phyloP scores from a whole-genome alignment of 2,888 invertebrate genomes.

The Petrophora chlorosata region DNA sequence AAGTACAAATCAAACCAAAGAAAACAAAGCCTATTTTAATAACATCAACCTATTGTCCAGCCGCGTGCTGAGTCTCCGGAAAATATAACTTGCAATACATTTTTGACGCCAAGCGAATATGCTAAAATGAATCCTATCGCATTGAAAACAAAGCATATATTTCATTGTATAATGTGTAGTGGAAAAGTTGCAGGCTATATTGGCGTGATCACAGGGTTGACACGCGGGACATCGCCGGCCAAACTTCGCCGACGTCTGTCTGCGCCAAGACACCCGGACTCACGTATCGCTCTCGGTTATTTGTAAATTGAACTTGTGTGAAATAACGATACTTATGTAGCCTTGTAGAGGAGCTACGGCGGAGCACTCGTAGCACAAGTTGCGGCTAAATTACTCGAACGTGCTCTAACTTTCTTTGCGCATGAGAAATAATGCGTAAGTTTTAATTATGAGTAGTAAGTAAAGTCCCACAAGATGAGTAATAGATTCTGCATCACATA shows the following conservation, averaged over 20 bases:
- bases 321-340: constrained; percentile 30
- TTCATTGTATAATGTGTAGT: constrained; percentile 5
- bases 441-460: no score
- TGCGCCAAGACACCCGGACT: constrained; percentile 38
- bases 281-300: constrained; percentile 46
- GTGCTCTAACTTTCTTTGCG: neutral
- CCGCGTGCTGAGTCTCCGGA: constrained; percentile 29
- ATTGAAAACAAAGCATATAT: constrained; percentile 2
- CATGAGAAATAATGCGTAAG: no score
- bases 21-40: constrained; percentile 23
- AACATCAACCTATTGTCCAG: constrained; percentile 36
- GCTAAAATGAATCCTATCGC: constrained; percentile 19
- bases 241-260: constrained; percentile 67
- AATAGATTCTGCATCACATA: no score
- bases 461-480: no score
- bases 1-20: no score
- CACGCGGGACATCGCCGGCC: constrained; percentile 60
- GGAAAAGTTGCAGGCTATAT: constrained; percentile 46
- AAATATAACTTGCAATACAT: constrained; percentile 36
- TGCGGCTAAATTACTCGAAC: neutral
- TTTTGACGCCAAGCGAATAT: no score
- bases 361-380: constrained; percentile 19
- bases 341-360: constrained; percentile 18
- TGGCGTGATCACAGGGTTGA: constrained; percentile 74
- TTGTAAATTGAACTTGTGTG: constrained; percentile 43